Percentiles rank a stretch among this genome's conserved stretches.
phyloP scores from a whole-genome alignment of 2,113 vertebrate species.

The Cyanoderma ruficeps region DNA sequence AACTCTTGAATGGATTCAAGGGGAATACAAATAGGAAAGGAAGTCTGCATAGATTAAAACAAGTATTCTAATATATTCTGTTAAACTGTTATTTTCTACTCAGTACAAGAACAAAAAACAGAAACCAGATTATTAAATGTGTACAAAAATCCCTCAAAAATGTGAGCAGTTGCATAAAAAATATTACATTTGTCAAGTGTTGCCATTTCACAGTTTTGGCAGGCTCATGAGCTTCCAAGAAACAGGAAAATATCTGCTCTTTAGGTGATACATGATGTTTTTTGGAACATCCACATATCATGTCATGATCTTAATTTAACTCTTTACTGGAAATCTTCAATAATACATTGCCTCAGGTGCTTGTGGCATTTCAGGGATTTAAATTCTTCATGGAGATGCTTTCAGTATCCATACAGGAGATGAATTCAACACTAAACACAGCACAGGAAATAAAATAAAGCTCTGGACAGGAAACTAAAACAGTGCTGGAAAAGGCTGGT shows the following conservation, averaged over 20 bases:
- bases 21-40: neutral
- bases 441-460: neutral
- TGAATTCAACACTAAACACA: neutral
- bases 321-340: neutral
- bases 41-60: neutral
- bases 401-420: neutral
- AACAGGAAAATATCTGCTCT: neutral
- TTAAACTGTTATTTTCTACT: neutral
- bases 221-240: neutral
- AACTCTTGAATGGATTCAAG: neutral
- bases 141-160: neutral
- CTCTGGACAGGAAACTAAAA: neutral
- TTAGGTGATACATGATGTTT: neutral
- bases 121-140: neutral
- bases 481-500: neutral
- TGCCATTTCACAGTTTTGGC: neutral
- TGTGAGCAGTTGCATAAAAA: neutral
- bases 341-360: rapidly evolving
- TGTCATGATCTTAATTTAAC: neutral
- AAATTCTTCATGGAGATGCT: neutral
- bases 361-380: neutral
- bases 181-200: neutral
- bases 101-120: neutral
- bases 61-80: neutral
- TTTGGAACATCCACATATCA: neutral